Evolutionary conservation across 2,888 invertebrate species (phyloP).

Genomic region (Agonopterix arenella): DNA sequence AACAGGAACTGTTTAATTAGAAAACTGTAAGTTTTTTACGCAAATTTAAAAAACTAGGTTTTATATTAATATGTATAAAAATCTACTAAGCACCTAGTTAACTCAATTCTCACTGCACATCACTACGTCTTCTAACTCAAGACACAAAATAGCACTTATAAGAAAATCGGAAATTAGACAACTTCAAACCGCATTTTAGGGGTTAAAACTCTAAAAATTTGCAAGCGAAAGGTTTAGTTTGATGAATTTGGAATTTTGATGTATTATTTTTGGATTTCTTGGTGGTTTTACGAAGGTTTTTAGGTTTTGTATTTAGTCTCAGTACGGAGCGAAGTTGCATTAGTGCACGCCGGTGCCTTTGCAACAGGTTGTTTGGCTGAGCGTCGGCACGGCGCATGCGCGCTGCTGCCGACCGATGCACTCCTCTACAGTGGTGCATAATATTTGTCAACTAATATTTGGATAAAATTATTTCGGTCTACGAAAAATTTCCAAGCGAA

Average conservation of each 20-base stretch:
- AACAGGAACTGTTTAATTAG: conserved; percentile 31
- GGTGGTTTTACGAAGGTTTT: conserved; percentile 5
- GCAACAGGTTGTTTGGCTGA: conserved; percentile 74
- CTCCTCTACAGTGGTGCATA: conserved; percentile 49
- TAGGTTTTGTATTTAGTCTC: conserved; percentile 36
- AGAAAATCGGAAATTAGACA: conserved; percentile 30
- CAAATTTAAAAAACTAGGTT: conserved; percentile 6
- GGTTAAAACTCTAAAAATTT: conserved; percentile 9
- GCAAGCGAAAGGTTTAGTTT: no score
- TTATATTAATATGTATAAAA: conserved; percentile 22
- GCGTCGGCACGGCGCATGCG: conserved; percentile 55
- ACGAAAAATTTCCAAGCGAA: no score
- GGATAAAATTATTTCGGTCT: no score
- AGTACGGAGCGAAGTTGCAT: conserved; percentile 56
- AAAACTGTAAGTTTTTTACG: conserved; percentile 6
- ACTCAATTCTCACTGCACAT: conserved; percentile 56
- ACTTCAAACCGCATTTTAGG: conserved; percentile 9
- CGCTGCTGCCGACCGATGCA: conserved; percentile 39
- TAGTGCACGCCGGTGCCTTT: conserved; percentile 66
- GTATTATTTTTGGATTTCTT: no score
- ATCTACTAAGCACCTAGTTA: conserved; percentile 48
- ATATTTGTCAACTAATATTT: not conserved
- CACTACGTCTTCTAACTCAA: conserved; percentile 46
- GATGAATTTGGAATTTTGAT: no score
- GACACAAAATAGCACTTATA: conserved; percentile 47